Conservation (phyloP, 2,797 vertebrate genomes). For the Chrysocyon brachyurus region DNA sequence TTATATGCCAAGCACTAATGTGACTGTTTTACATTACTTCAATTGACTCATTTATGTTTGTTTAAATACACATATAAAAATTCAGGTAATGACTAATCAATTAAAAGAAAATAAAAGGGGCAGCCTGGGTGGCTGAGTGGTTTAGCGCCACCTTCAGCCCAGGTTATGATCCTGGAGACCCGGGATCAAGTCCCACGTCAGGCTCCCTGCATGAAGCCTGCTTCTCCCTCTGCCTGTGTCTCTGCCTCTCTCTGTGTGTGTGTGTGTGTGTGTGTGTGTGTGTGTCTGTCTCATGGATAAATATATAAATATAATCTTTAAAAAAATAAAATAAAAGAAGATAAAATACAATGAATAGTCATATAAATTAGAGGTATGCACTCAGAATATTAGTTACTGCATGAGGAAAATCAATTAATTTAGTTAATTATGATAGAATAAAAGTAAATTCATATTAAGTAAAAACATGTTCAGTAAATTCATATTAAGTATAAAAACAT, state of each 20-base stretch:
- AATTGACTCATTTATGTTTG: neutral
- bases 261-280: no score
- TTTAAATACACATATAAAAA: neutral
- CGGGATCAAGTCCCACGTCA: no score
- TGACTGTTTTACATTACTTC: neutral
- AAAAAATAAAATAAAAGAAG: neutral
- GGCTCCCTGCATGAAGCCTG: no score
- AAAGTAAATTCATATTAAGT: conserved; percentile 23
- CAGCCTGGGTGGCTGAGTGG: no score
- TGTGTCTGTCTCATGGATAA: no score
- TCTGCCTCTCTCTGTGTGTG: no score
- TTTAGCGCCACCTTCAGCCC: no score
- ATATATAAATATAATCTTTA: no score
- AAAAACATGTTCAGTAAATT: neutral
- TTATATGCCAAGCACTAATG: neutral
- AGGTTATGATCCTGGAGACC: no score
- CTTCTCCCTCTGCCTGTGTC: no score
- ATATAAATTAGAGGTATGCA: neutral
- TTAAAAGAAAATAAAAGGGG: neutral
- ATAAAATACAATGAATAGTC: neutral
- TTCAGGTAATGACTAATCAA: neutral
- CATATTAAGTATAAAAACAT: neutral
- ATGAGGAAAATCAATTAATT: conserved; percentile 29
- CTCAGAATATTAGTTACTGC: conserved; percentile 28
- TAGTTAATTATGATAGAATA: neutral